Conservation (phyloP, 1,140 invertebrate species). For the Homarus americanus region DNA sequence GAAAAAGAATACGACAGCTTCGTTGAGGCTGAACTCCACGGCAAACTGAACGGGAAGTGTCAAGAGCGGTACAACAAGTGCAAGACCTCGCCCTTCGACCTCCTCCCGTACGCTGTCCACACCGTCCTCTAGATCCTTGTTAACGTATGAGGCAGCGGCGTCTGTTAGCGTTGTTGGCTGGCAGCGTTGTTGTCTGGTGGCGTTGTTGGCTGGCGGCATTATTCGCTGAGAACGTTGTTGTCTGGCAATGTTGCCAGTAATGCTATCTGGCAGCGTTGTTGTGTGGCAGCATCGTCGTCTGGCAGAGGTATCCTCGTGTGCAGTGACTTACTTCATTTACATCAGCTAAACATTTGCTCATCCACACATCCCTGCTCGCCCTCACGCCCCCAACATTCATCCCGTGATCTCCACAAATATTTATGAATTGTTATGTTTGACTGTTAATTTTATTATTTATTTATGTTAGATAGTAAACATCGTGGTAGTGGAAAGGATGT, state of each 20-base stretch:
- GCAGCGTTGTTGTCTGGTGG: not conserved
- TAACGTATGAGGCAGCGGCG: no score
- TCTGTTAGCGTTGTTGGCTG: not conserved
- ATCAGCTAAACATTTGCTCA: no score
- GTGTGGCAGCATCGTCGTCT: not conserved
- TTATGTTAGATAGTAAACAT: no score
- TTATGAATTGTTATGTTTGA: no score
- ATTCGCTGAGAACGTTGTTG: no score
- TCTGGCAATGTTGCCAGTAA: not conserved
- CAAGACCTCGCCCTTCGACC: conserved; percentile 2
- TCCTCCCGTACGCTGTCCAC: not conserved
- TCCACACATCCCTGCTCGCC: no score
- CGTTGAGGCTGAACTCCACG: conserved; percentile 46
- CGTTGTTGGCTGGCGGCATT: not conserved
- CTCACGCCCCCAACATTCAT: no score
- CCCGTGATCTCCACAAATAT: no score
- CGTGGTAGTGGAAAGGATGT: no score
- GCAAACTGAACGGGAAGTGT: conserved; percentile 50
- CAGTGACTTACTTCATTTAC: no score
- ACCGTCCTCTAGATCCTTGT: not conserved
- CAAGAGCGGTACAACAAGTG: conserved; percentile 44
- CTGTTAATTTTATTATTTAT: no score
- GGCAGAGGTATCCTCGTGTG: not conserved
- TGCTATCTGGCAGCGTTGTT: not conserved
- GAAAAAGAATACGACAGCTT: conserved; percentile 22